Evolutionary conservation across 1,140 invertebrate genomes (phyloP), one percentile per base, ranked within the genome.

Genomic region (Physella acuta): DNA sequence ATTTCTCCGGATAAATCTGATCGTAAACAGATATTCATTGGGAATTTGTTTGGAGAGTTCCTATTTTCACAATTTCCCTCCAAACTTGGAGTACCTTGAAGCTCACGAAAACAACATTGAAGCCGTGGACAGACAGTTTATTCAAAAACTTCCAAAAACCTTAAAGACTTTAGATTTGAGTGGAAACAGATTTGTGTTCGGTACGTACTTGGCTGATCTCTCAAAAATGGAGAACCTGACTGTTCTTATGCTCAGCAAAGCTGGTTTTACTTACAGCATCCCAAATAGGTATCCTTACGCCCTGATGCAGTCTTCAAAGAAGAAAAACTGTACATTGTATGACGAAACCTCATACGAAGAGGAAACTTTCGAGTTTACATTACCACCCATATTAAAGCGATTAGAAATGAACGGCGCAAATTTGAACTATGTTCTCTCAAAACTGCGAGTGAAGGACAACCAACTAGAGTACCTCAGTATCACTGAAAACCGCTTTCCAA

Each of bases 331-430:
- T 24, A 60, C 58, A 8, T n/a, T 60, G 4, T 60, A 60, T 24
- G 34, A n/a, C 30, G 34, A 5, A 4, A 5, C 5, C 5, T 11
- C 31, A 4, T n/a, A 8, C 26, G 4, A 16, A 11, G 31, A 3
- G 1, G 5, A 17, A 3, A 24, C 30, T 8, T 33, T 34, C 34
- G 34, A 2, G 3, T 17, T 69, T 24, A 59, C 44, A 1, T 17
- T 76, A 16, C 61, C 71, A 11, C 75, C 75, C 17, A 60, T 59
- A 3, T 49, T 75, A 2, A 36, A 63, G 17, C 44, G 14, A 39
- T 30, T 68, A 2, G n/a, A 52, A 20, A 56, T 68, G 24, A 61
- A 67, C 8, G 36, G 36, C 8, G 70, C 71, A 31, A 31, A 60
- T 16, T 37, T 75, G 44, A 53, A 37, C 20, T 73, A 70, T 33